Base-by-base conservation (phyloP, 2,113 vertebrate species). In the Alosa alosa region DNA sequence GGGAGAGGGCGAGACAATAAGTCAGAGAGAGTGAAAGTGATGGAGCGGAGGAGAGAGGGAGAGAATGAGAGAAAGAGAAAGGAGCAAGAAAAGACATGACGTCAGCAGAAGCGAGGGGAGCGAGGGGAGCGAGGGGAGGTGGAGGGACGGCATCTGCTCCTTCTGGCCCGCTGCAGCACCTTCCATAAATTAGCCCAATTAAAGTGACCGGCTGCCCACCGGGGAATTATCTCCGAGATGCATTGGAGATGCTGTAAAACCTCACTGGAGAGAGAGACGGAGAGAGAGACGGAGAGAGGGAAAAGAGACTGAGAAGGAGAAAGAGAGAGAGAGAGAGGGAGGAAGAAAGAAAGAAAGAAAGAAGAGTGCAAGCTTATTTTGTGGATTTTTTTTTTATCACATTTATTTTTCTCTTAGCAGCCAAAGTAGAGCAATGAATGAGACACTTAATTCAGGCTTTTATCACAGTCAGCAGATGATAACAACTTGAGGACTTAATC, bases 171-270 rank as follows among this genome's bases (percentile, higher is more conserved):
- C 64, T 13, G 64, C 64, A 72, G 64, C 64, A 64, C 64, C 64
- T 25, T 72, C 64, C 64, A 72, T 72, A 72, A 72, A 72, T 72
- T 72, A 72, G 64, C 25, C 64, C 64, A 72, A 72, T 72, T 72
- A 72, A 72, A 72, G 64, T 72, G 64, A 72, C 64, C 64, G 64
- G 57, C 57, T 55, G 57, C 57, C 22, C 57, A 20, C 64, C 2
- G 13, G 13, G 50, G 50, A 15, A 55, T 55, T 17, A 55, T 55
- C 50, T 87, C 47, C 7, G 82, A 83, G 39, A 86, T 25, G 25
- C n/a, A 72, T n/a, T n/a, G n/a, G 64, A 72, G 64, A 72, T 25
- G 64, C 25, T 72, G 64, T 72, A 72, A 72, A 72, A 72, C 22
- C 4, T 20, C 60, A 64, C 3, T 4, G 17, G 17, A 4, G 17